A percentile compares a stretch with the other conserved stretches of the same genome.
These are phyloP conservation scores for Arion vulgaris DNA, from an alignment of 1,140 invertebrate species.

Conservation along the genomic window DNA sequence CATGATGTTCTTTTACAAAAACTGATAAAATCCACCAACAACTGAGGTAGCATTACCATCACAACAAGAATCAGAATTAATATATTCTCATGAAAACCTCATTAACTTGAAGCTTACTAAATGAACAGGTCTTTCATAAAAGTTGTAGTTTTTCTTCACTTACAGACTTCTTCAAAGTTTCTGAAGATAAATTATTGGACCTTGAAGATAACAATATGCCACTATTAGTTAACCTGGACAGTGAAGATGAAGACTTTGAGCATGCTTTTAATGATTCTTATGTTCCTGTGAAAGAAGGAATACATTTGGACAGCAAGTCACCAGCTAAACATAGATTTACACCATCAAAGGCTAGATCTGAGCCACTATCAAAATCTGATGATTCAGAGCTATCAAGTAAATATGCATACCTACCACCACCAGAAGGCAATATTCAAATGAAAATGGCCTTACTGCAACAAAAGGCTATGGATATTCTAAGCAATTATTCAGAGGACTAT, in stretches of 20 bases:
- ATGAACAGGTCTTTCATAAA: background rate
- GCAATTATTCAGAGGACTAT: background rate
- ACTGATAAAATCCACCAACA: background rate
- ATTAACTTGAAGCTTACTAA: background rate
- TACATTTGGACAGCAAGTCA: background rate
- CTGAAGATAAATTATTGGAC: background rate
- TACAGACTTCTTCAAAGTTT: background rate
- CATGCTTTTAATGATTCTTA: background rate
- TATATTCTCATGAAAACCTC: background rate
- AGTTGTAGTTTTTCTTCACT: background rate
- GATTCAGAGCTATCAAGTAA: background rate
- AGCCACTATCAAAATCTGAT: background rate
- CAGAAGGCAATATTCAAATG: background rate
- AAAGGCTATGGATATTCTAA: background rate
- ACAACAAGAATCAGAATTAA: background rate
- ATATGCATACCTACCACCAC: background rate
- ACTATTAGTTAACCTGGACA: background rate
- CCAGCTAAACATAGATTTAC: background rate
- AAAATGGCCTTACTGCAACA: conserved; percentile 1
- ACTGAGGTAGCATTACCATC: background rate
- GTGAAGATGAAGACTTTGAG: background rate
- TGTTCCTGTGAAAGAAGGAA: background rate
- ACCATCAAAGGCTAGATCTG: background rate
- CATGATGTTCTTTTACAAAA: background rate
- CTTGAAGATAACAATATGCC: background rate